Conservation (phyloP, 1,140 invertebrate species). For the Sesamia nonagrioides region DNA sequence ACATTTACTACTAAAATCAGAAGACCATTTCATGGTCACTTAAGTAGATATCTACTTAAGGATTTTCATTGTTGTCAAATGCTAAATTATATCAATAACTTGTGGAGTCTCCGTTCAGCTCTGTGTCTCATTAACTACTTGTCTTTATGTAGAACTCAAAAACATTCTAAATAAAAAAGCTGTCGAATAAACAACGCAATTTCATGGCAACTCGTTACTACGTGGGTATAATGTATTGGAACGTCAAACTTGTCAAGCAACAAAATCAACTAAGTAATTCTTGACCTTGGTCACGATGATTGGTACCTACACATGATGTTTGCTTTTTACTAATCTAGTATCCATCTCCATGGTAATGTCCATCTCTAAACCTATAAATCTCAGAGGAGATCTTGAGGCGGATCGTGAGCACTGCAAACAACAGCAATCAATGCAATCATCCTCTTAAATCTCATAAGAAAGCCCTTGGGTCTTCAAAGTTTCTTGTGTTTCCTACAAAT, state of each 20-base stretch:
- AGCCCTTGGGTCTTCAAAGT: conserved; percentile 23
- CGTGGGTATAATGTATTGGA: neutral
- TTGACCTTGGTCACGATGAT: conserved; percentile 7
- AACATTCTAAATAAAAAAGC: neutral
- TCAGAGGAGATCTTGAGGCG: conserved; percentile 10
- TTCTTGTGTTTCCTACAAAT: conserved; percentile 6
- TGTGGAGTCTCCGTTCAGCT: too few relatives aligned
- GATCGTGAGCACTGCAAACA: conserved; percentile 53
- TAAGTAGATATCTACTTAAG: too few relatives aligned
- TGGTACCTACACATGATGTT: neutral
- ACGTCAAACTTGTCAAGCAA: conserved; percentile 31
- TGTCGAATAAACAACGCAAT: conserved; percentile 34
- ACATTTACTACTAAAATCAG: too few relatives aligned
- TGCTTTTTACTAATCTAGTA: conserved; percentile 10
- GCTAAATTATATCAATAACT: too few relatives aligned
- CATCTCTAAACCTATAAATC: conserved; percentile 26
- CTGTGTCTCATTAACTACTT: neutral
- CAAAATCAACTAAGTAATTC: conserved; percentile 6
- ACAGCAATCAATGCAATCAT: conserved; percentile 50
- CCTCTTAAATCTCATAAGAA: conserved; percentile 31
- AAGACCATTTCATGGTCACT: too few relatives aligned
- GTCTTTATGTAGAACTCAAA: neutral
- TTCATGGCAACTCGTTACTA: conserved; percentile 54
- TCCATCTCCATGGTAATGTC: neutral
- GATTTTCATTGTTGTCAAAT: too few relatives aligned